Evolutionary conservation across 2,797 vertebrate genomes (phyloP).

Genomic region (Linurgus olivaceus): DNA sequence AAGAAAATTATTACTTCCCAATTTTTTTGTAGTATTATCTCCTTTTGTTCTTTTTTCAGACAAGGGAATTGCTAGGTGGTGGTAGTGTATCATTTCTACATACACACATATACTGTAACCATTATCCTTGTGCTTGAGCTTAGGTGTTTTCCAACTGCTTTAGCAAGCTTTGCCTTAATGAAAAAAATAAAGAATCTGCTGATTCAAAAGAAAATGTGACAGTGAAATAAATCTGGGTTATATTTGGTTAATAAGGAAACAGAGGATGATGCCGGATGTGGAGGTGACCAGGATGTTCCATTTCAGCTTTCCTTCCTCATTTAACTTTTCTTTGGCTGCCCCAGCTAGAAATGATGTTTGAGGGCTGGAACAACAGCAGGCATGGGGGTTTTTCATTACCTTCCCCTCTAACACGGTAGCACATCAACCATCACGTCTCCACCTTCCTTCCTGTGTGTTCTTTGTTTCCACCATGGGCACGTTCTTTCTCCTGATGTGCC

Average conservation of each 20-base stretch:
- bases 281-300: conserved; percentile 53
- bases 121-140: not conserved
- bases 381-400: not conserved
- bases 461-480: not conserved
- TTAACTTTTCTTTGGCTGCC: conserved; percentile 40
- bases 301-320: conserved; percentile 59
- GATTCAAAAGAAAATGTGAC: not conserved
- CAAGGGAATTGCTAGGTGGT: not conserved
- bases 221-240: conserved; percentile 21
- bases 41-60: not conserved
- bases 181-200: not conserved
- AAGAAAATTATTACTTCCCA: not conserved
- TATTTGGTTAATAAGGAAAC: conserved; percentile 39
- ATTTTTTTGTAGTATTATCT: not conserved
- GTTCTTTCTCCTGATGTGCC: not conserved
- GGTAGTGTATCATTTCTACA: not conserved
- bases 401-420: not conserved
- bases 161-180: not conserved
- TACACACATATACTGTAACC: not conserved
- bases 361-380: not conserved
- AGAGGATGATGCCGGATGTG: not conserved
- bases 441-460: not conserved
- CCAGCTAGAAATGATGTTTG: not conserved
- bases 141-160: not conserved
- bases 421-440: not conserved